Conservation (phyloP, 2,888 invertebrate genomes). For the Acrocera orbiculus region DNA sequence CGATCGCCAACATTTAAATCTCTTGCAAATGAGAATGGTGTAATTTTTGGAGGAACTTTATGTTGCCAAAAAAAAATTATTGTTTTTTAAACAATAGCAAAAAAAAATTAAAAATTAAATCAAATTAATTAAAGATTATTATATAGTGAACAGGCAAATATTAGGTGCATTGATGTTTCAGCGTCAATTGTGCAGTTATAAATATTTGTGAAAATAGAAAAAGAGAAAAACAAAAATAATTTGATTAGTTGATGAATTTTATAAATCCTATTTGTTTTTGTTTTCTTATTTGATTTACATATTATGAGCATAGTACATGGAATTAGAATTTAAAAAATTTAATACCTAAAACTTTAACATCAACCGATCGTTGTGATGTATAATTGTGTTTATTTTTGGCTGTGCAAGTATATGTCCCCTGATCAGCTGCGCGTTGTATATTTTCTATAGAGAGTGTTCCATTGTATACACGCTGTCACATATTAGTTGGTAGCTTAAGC, state of each 20-base stretch:
- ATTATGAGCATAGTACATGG: slow-evolving; percentile 1
- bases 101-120: neutral
- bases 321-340: neutral
- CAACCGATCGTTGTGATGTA: slow-evolving; percentile 53
- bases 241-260: too few species aligned
- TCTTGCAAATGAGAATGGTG: slow-evolving; percentile 46
- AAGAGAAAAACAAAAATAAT: neutral
- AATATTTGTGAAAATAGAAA: neutral
- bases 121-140: neutral
- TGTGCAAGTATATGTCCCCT: slow-evolving; percentile 79
- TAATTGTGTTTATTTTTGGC: slow-evolving; percentile 68
- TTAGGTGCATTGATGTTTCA: neutral
- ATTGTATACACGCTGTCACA: slow-evolving; percentile 69
- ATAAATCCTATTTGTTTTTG: too few species aligned
- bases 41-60: slow-evolving; percentile 45
- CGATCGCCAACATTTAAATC: slow-evolving; percentile 42
- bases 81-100: neutral
- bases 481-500: slow-evolving; percentile 61
- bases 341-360: slow-evolving; percentile 53
- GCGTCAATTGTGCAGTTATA: neutral
- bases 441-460: slow-evolving; percentile 71
- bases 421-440: slow-evolving; percentile 66
- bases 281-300: neutral
- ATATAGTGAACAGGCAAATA: neutral
- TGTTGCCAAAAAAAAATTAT: neutral